Conservation (phyloP, 2,888 invertebrate genomes). For the Calameuta filiformis region DNA sequence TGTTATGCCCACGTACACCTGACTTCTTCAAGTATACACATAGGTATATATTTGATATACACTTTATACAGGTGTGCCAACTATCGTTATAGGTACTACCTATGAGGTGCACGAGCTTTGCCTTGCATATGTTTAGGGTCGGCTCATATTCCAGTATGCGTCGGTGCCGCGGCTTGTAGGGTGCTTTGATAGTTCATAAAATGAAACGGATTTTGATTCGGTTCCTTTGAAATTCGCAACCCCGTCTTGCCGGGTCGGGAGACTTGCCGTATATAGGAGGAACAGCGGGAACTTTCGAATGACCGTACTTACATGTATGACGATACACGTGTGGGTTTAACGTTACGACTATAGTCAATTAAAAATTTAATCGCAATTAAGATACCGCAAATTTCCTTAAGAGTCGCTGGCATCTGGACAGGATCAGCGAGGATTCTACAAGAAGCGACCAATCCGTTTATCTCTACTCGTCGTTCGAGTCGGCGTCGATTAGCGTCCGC, state of each 20-base stretch:
- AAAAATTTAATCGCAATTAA: background rate
- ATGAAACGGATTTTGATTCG: constrained; percentile 57
- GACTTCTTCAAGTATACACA: constrained; percentile 1
- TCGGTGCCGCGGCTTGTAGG: constrained; percentile 39
- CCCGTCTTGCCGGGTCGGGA: constrained; percentile 1
- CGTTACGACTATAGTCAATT: background rate
- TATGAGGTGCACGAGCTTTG: background rate
- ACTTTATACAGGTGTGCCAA: background rate
- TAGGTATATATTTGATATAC: background rate
- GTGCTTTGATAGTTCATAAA: constrained; percentile 55
- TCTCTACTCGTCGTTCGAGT: background rate
- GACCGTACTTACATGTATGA: background rate
- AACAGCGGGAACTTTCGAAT: background rate
- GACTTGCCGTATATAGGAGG: background rate
- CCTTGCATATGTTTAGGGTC: constrained; percentile 17
- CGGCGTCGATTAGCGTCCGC: background rate
- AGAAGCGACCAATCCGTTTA: background rate
- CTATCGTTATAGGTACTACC: background rate
- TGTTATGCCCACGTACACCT: constrained; percentile 36
- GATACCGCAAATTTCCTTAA: background rate
- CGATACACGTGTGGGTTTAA: background rate
- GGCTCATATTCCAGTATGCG: constrained; percentile 42
- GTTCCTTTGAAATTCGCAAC: constrained; percentile 52
- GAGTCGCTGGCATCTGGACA: background rate
- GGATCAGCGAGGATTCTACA: background rate